phyloP scores from a whole-genome alignment of 2,888 invertebrate species.

The Plemyria rubiginata region DNA sequence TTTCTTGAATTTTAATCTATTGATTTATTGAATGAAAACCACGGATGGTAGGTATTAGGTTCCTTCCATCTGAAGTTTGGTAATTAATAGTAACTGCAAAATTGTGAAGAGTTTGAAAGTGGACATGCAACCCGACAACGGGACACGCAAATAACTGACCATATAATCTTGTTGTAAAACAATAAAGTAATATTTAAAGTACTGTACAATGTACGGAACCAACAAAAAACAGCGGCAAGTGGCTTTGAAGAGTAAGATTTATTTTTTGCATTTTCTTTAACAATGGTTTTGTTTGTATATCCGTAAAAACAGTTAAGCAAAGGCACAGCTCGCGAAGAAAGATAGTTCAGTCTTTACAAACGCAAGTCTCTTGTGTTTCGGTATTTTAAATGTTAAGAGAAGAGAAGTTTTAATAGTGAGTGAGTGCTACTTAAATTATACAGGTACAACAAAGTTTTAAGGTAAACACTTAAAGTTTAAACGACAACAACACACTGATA shows the following conservation, averaged over 20 bases:
- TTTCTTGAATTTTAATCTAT: too few species aligned
- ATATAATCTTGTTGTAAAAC: constrained; percentile 30
- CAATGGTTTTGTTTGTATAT: constrained; percentile 39
- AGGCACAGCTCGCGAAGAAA: constrained; percentile 19
- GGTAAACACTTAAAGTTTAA: too few species aligned
- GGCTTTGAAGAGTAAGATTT: constrained; percentile 33
- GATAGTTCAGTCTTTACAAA: neutral
- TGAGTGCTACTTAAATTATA: too few species aligned
- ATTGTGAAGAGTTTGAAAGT: neutral
- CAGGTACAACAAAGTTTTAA: too few species aligned
- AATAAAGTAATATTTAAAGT: constrained; percentile 29
- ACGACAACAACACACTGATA: too few species aligned
- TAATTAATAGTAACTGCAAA: neutral
- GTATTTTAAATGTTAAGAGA: too few species aligned
- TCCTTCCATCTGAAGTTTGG: neutral
- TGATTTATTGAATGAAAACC: too few species aligned
- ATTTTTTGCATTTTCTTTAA: constrained; percentile 34
- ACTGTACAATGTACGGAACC: constrained; percentile 35
- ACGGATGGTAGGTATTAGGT: too few species aligned
- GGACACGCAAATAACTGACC: constrained; percentile 26
- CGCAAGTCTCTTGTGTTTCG: neutral
- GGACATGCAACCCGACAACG: constrained; percentile 18
- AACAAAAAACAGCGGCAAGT: constrained; percentile 23
- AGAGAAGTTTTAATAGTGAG: too few species aligned
- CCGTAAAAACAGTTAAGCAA: constrained; percentile 40